Base-by-base conservation (phyloP, 2,888 invertebrate genomes). In the Hyppa rectilinea region DNA sequence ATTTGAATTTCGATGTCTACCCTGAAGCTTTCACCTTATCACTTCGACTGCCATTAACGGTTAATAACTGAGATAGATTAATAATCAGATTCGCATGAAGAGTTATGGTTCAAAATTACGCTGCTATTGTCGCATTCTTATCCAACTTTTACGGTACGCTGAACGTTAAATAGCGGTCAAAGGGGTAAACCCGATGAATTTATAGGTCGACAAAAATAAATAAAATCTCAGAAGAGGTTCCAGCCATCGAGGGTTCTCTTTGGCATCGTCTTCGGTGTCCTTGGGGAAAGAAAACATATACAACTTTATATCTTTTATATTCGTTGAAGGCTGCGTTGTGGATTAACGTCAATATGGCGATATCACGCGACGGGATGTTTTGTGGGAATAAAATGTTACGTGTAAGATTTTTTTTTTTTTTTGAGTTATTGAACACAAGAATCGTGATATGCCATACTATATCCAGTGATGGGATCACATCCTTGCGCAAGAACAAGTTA, bases 221-320 rank as follows among this genome's bases (percentile, higher is more conserved):
- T 80, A 84, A 84, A 85, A 80, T 83, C 84, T 80, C 82, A 83
- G 71, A 66, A 80, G 85, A 77, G 79, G 81, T 78, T 84, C 71
- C 73, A 69, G 81, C 78, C 71, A 82, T 77, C 77, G 85, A 79
- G 79, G 67, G 85, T 77, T 73, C 78, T 83, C 84, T 78, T 80
- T 79, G 72, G 85, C 85, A 78, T 87, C 89, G 84, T 90, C 89
- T 89, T 88, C 88, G 6, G 60, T 60, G 81, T 80, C 86, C 94
- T 93, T 94, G 92, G 88, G 91, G 92, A 92, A 93, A 95, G 90
- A 94, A 94, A 94, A 92, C 76, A 91, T 83, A 89, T 81, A 92
- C 89, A 90, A 83, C 77, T 93, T 90, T 92, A 93, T 90, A 93
- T 90, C 76, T 83, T 83, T 80, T 76, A 75, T 77, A 73, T 75